Conservation (phyloP, 2,113 vertebrate genomes). For the Bujurquina vittata region DNA sequence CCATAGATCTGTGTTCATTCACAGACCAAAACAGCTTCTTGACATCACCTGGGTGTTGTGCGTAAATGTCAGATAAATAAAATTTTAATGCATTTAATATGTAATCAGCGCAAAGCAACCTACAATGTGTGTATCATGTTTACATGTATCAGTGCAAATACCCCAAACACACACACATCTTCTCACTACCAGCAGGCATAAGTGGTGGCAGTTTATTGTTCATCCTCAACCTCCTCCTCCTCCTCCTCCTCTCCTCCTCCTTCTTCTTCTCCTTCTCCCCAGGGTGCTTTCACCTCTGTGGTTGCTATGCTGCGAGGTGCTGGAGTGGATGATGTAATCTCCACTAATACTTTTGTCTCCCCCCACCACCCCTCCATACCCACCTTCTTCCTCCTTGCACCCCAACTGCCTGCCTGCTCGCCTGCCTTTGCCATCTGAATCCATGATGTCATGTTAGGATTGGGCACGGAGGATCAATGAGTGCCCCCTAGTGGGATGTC, state of each 20-base stretch:
- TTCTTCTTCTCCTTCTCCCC: constrained; percentile 53
- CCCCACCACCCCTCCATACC: not conserved
- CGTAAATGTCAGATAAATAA: not conserved
- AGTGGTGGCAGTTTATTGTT: constrained; percentile 60
- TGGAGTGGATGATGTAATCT: constrained; percentile 77
- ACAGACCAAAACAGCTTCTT: not conserved
- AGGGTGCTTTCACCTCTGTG: constrained; percentile 74
- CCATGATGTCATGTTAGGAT: constrained; percentile 77
- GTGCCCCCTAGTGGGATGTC: constrained; percentile 76
- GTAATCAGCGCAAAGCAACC: not conserved
- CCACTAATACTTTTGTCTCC: constrained; percentile 62
- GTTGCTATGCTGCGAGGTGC: constrained; percentile 74
- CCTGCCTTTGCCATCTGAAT: constrained; percentile 69
- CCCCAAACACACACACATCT: not conserved
- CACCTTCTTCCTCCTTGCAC: constrained; percentile 11
- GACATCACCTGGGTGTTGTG: not conserved
- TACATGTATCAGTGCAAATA: not conserved
- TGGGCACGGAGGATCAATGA: constrained; percentile 66
- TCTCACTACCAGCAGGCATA: constrained; percentile 49
- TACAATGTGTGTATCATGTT: not conserved
- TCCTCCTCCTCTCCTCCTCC: constrained; percentile 36
- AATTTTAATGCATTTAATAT: not conserved
- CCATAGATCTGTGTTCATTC: constrained; percentile 17
- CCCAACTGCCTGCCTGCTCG: constrained; percentile 41
- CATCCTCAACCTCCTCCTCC: constrained; percentile 39